Evolutionary conservation across 2,888 invertebrate species (phyloP).

Genomic region (Harpalus rubripes): DNA sequence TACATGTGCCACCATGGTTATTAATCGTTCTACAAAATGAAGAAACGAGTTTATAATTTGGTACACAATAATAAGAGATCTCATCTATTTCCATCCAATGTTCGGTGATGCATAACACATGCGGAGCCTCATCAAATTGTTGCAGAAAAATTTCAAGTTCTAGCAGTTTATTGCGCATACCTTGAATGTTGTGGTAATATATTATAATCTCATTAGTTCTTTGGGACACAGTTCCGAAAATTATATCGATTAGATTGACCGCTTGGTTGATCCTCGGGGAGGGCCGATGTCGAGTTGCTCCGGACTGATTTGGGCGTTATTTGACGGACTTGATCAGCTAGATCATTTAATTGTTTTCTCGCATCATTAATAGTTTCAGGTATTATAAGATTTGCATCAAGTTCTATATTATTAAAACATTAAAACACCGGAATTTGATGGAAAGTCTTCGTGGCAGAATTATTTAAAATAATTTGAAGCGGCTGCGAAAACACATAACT

Average conservation of each 20-base stretch:
- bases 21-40: slow-evolving; percentile 1
- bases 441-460: no score
- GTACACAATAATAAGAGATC: neutral
- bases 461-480: no score
- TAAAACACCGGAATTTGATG: no score
- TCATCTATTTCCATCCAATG: neutral
- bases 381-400: neutral
- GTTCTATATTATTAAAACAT: neutral
- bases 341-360: neutral
- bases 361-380: neutral
- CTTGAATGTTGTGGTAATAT: neutral
- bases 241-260: neutral
- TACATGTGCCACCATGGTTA: neutral
- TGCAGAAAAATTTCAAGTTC: neutral
- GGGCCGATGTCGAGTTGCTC: neutral
- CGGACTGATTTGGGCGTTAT: neutral
- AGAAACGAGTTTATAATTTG: neutral
- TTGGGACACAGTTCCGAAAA: neutral
- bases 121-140: neutral
- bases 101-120: neutral
- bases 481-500: no score
- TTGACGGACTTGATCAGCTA: neutral
- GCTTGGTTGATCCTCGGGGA: neutral
- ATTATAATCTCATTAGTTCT: neutral
- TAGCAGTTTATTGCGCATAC: neutral